phyloP scores from a whole-genome alignment of 2,888 invertebrate genomes.

The Tanytarsus gracilentus region DNA sequence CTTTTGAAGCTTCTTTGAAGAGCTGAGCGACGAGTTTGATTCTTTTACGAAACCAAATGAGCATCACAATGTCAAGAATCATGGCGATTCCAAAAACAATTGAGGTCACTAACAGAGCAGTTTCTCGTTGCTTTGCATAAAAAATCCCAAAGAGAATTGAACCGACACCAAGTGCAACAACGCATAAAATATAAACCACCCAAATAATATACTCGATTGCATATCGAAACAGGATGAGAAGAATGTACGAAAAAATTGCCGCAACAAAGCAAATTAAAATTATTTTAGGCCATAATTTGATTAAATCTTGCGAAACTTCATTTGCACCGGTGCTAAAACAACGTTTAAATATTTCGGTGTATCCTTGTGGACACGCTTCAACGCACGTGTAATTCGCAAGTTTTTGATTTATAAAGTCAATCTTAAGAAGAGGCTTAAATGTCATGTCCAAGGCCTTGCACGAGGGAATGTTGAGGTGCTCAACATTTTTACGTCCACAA shows the following conservation, averaged over 20 bases:
- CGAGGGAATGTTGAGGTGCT: too few relatives aligned
- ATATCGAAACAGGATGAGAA: constrained; percentile 49
- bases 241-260: constrained; percentile 47
- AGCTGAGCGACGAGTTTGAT: constrained; percentile 53
- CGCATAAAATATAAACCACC: constrained; percentile 48
- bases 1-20: constrained; percentile 59
- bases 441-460: too few relatives aligned
- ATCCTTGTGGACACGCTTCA: constrained; percentile 34
- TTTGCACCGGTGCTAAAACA: constrained; percentile 35
- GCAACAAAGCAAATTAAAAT: constrained; percentile 51
- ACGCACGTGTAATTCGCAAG: constrained; percentile 36
- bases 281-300: constrained; percentile 50
- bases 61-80: constrained; percentile 43
- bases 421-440: too few relatives aligned
- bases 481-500: too few relatives aligned
- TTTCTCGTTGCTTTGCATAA: not conserved
- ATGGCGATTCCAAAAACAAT: constrained; percentile 36
- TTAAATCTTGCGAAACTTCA: constrained; percentile 47
- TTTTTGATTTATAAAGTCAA: too few relatives aligned
- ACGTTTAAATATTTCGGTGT: constrained; percentile 45
- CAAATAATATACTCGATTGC: constrained; percentile 55
- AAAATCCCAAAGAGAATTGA: not conserved
- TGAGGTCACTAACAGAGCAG: not conserved
- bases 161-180: constrained; percentile 40
- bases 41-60: constrained; percentile 47